Conservation (phyloP, 2,797 vertebrate species). For the Sebastes hopkinsi region DNA sequence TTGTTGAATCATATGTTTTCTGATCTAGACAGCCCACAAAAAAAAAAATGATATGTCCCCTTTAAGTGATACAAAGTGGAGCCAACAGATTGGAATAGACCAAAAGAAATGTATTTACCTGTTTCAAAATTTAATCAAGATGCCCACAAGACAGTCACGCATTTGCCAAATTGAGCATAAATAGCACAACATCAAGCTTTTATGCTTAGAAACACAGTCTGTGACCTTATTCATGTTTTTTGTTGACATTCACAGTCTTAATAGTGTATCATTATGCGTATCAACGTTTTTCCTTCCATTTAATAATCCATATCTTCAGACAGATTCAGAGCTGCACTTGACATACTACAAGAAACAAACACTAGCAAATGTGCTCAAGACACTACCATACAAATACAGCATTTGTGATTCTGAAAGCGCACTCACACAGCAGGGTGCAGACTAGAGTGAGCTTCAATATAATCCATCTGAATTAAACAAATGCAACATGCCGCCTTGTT, state of each 20-base stretch:
- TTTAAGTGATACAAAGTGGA: neutral
- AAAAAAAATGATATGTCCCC: too few species aligned
- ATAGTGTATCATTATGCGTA: neutral
- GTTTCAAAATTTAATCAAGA: neutral
- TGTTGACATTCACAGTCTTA: neutral
- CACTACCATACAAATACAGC: neutral
- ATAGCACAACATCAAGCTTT: neutral
- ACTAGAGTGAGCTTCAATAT: neutral
- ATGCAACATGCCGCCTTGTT: neutral
- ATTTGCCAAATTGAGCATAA: neutral
- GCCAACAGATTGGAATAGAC: neutral
- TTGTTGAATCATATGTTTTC: too few species aligned
- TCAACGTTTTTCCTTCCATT: neutral
- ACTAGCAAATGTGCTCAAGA: neutral
- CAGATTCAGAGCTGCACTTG: neutral
- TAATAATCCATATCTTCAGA: neutral
- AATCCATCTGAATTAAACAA: neutral
- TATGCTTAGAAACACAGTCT: neutral
- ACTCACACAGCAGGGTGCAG: neutral
- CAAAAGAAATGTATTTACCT: neutral
- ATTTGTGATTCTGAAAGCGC: conserved; percentile 9
- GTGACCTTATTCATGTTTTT: too few species aligned
- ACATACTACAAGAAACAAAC: neutral
- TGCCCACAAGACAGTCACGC: neutral
- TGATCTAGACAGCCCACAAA: too few species aligned